A percentile compares a stretch with the other conserved stretches of the same genome.
Evolutionary conservation across 2,888 invertebrate genomes (phyloP).

Genomic region (Drosophila ustulata): DNA sequence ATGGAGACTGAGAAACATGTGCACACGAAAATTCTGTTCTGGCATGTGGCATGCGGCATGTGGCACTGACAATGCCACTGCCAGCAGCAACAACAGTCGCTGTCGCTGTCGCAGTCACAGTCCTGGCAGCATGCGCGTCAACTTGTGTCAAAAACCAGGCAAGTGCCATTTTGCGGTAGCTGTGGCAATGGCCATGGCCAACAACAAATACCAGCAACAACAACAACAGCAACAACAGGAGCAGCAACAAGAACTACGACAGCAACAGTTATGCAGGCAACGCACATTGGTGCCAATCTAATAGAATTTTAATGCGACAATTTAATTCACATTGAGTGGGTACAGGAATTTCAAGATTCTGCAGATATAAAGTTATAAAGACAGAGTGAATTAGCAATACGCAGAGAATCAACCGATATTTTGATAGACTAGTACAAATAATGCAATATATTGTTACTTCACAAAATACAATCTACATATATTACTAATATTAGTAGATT

Average conservation of each 20-base stretch:
- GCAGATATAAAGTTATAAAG: not conserved
- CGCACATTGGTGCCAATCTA: conserved; percentile 31
- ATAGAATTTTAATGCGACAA: conserved; percentile 2
- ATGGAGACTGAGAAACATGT: conserved; percentile 32
- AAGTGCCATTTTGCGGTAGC: conserved; percentile 75
- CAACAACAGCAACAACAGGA: conserved; percentile 11
- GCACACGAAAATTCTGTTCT: conserved; percentile 51
- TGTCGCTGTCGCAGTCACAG: conserved; percentile 18
- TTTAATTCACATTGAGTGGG: not conserved
- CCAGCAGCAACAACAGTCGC: conserved; percentile 16
- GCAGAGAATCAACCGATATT: too few species aligned
- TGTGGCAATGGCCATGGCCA: conserved; percentile 63
- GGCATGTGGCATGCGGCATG: conserved; percentile 57
- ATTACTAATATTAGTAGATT: too few species aligned
- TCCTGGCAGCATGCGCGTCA: conserved; percentile 48
- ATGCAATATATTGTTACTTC: too few species aligned
- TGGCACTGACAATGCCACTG: conserved; percentile 50
- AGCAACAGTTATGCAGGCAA: conserved; percentile 58
- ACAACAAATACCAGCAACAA: conserved; percentile 31
- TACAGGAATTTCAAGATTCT: not conserved
- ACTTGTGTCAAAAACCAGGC: conserved; percentile 73
- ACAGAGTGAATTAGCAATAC: too few species aligned
- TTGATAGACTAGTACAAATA: too few species aligned
- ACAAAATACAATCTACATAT: too few species aligned
- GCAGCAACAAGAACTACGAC: conserved; percentile 17